Base-by-base conservation (phyloP, 1,140 invertebrate species). In the Tribolium castaneum region DNA sequence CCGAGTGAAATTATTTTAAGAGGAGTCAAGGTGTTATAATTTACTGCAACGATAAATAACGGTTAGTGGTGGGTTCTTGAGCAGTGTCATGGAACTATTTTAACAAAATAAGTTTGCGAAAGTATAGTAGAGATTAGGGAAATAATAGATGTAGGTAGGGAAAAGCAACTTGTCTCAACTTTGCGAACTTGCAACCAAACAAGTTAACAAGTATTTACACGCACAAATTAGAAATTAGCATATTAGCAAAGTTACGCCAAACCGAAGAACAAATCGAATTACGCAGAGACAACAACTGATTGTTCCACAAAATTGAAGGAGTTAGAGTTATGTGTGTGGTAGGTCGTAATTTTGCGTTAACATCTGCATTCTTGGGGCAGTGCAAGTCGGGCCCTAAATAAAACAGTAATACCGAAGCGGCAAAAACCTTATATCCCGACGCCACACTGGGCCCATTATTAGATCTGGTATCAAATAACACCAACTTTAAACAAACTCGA, bases 161-260 rank as follows among this genome's bases (percentile, higher is more conserved):
- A 66, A 35, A 14, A 34, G 59, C 30, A 66, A 66, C 59, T 66
- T 66, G 59, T 66, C 30, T 66, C 59, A 35, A 66, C 59, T 66
- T 66, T 14, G n/a, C 30, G 13, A 66, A 66, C 25, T 66, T 66
- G 25, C 59, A 19, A 35, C 59, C 59, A 35, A 66, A 35, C 59
- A 66, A 66, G 59, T 66, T 66, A 66, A 66, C 59, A 66, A 66
- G 59, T 66, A 66, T 66, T 66, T 66, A 66, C 59, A 66, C 59
- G 59, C 59, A 66, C 59, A 66, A 66, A 66, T 66, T 66, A 66
- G 59, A 66, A 66, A 66, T 66, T 66, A 66, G 59, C 59, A 66
- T 66, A 66, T 66, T 66, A 66, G 59, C 10, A 66, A 66, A 66
- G 59, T 66, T 66, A 14, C 59, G 45, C 59, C 25, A 35, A 66